These are phyloP conservation scores for Pica pica DNA, from an alignment of 2,113 vertebrate species.

Conservation along the genomic window DNA sequence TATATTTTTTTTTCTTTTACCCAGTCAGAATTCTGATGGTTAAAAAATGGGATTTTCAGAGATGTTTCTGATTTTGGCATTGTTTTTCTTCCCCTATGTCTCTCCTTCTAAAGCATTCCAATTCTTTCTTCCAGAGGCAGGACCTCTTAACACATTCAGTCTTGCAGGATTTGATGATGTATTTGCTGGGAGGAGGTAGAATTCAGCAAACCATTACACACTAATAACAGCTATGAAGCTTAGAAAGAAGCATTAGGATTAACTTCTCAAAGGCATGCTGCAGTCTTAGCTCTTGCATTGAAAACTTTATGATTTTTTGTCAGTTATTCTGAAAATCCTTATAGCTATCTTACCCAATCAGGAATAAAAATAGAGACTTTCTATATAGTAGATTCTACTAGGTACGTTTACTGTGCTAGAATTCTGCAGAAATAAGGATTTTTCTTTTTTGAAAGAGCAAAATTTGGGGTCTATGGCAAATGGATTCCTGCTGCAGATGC, in stretches of 20 bases:
- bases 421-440: neutral
- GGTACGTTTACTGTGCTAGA: neutral
- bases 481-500: neutral
- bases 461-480: neutral
- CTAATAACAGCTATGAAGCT: neutral
- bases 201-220: neutral
- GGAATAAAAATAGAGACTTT: neutral
- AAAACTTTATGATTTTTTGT: neutral
- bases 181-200: neutral
- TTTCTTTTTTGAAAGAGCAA: neutral
- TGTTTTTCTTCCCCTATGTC: neutral
- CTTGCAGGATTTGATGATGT: neutral
- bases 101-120: neutral
- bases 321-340: neutral
- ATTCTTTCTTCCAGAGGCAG: neutral
- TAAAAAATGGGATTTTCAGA: neutral
- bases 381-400: neutral
- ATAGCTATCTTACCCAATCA: neutral
- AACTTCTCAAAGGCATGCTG: neutral
- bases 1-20: neutral
- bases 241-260: neutral
- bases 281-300: neutral
- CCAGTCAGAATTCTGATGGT: neutral
- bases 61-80: neutral
- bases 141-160: neutral